Conservation (phyloP, 2,797 vertebrate genomes). For the Cossypha heuglini region DNA sequence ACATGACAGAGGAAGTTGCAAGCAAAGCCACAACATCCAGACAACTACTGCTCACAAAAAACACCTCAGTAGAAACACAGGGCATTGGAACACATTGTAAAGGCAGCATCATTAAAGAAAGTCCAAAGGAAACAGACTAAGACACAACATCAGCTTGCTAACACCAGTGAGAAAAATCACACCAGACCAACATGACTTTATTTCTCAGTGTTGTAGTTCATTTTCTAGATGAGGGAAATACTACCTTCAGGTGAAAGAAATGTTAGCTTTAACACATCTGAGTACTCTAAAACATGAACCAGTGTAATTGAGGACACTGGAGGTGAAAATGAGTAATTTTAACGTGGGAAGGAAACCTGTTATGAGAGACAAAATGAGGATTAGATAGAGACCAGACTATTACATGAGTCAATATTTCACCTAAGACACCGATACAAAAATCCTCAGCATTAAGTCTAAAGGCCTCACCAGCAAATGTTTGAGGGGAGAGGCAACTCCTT, state of each 20-base stretch:
- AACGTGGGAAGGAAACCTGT: not conserved
- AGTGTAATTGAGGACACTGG: not conserved
- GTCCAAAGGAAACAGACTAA: not conserved
- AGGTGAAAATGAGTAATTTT: not conserved
- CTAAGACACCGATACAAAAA: not conserved
- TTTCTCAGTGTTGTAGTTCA: not conserved
- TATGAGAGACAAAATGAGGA: not conserved
- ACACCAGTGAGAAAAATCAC: not conserved
- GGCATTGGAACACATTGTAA: not conserved
- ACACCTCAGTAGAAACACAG: not conserved
- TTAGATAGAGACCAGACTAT: not conserved
- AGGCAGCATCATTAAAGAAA: not conserved
- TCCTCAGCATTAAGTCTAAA: not conserved
- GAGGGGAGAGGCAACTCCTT: not conserved
- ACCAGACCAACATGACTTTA: not conserved
- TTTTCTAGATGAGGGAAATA: not conserved
- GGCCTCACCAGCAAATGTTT: not conserved
- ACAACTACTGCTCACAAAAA: conserved; percentile 2
- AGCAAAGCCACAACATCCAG: not conserved
- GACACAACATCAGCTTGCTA: not conserved
- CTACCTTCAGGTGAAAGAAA: not conserved
- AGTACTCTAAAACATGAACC: not conserved
- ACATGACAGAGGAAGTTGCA: not conserved
- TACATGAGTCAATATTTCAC: not conserved
- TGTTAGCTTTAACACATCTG: not conserved